phyloP scores from a whole-genome alignment of 2,797 vertebrate species.

The Lophius americanus region DNA sequence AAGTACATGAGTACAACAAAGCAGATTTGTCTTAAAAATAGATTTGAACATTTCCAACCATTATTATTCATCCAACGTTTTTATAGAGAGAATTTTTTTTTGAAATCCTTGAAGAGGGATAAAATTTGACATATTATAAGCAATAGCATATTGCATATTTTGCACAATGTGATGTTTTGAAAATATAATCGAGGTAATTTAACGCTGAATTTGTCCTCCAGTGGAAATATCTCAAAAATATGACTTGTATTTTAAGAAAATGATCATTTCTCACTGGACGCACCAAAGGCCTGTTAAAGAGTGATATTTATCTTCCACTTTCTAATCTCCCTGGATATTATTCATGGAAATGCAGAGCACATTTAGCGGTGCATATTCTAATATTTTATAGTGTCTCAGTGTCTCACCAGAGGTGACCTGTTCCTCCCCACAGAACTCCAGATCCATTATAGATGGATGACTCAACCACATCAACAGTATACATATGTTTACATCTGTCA shows the following conservation, averaged over 20 bases:
- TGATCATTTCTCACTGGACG: slow-evolving; percentile 36
- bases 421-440: slow-evolving; percentile 47
- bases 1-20: too few species aligned
- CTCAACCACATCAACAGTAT: slow-evolving; percentile 46
- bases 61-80: too few species aligned
- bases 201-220: slow-evolving; percentile 21
- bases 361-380: slow-evolving; percentile 61
- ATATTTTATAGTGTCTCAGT: slow-evolving; percentile 70
- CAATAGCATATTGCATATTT: slow-evolving; percentile 2
- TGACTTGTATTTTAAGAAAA: slow-evolving; percentile 33
- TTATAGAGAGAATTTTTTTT: neutral
- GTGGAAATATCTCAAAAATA: slow-evolving; percentile 15
- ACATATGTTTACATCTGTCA: slow-evolving; percentile 79
- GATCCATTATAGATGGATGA: slow-evolving; percentile 74
- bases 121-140: slow-evolving; percentile 5
- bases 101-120: slow-evolving; percentile 8
- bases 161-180: slow-evolving; percentile 10
- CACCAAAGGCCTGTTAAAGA: slow-evolving; percentile 28
- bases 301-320: slow-evolving; percentile 39
- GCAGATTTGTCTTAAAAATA: too few species aligned
- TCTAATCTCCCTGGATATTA: slow-evolving; percentile 36
- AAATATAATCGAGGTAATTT: slow-evolving; percentile 33
- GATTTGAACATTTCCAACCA: too few species aligned
- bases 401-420: slow-evolving; percentile 63
- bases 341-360: slow-evolving; percentile 55